Conservation (phyloP, 1,140 invertebrate genomes). For the Myzus persicae region DNA sequence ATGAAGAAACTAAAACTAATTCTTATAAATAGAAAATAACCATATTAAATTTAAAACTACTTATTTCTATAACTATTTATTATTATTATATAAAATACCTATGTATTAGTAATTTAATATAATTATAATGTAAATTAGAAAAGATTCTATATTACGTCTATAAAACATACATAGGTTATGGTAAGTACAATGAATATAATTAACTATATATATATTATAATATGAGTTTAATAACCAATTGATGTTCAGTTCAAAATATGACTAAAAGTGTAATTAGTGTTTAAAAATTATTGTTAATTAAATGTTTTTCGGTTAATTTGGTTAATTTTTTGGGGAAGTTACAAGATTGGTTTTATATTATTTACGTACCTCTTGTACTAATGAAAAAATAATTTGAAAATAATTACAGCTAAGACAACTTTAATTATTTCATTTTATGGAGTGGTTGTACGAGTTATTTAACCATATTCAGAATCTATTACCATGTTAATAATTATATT, state of each 20-base stretch:
- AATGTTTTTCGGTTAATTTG: background rate
- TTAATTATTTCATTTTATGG: too few relatives aligned
- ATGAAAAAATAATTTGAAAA: background rate
- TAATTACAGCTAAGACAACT: background rate
- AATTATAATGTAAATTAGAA: background rate
- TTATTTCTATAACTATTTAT: conserved; percentile 3
- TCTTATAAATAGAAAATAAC: background rate
- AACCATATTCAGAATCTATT: too few relatives aligned
- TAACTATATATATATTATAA: background rate
- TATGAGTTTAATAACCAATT: background rate
- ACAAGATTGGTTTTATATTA: background rate
- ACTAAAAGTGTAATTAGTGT: background rate
- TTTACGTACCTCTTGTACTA: background rate
- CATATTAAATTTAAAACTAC: background rate
- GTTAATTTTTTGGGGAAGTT: background rate
- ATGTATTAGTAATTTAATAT: background rate
- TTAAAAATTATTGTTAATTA: background rate
- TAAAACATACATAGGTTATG: background rate
- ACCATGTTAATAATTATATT: too few relatives aligned
- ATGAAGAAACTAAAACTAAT: conserved; percentile 19
- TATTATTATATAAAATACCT: background rate
- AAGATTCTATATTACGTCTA: background rate
- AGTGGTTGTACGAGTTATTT: too few relatives aligned
- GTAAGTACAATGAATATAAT: background rate
- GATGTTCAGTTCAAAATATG: background rate